Base-by-base conservation (phyloP, 2,888 invertebrate genomes). In the Mesoligia furuncula region DNA sequence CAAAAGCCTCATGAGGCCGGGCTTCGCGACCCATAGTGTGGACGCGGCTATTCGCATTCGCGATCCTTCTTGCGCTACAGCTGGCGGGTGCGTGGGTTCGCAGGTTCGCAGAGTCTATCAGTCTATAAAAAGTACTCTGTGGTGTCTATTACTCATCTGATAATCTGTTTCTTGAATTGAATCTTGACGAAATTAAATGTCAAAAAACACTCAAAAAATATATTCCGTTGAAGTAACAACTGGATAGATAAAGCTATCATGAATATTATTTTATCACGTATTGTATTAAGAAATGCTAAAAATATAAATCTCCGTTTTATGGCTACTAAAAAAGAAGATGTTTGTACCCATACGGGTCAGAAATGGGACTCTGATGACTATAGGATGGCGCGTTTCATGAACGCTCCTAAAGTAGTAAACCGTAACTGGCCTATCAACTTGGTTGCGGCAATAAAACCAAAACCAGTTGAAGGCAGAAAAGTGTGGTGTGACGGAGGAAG, bases 281-380 rank as follows among this genome's bases (percentile, higher is more conserved):
- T 20, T 64, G 13, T 64, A 20, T 15, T 81, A 17, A 36, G 11
- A 69, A 69, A 69, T 17, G 42, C 20, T 24, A 82, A 69, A 65
- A 24, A 9, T 4, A 61, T 11, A 5, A 78, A 65, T 72, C 2
- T 51, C 11, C 81, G 81, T 69, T 81, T 20, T 36, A 73, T 81
- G 65, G 69, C 83, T 15, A 73, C 78, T 61, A 81, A 31, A 59
- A 45, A 17, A 27, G 24, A 84, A 81, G 27, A 83, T 85, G 11
- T 85, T 85, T 82, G 48, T 57, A 73, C 76, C 2, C 75, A 77
- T 51, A 82, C 87, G 11, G 67, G 81, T 62, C 69, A 81, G 48
- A 81, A 20, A 57, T 81, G 80, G 80, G 80, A 84, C 39, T 20
- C 48, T 20, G 8, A 84, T 67, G 80, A 81, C 42, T 81, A 81